phyloP scores from a whole-genome alignment of 2,113 vertebrate species.

The Apaloderma vittatum region DNA sequence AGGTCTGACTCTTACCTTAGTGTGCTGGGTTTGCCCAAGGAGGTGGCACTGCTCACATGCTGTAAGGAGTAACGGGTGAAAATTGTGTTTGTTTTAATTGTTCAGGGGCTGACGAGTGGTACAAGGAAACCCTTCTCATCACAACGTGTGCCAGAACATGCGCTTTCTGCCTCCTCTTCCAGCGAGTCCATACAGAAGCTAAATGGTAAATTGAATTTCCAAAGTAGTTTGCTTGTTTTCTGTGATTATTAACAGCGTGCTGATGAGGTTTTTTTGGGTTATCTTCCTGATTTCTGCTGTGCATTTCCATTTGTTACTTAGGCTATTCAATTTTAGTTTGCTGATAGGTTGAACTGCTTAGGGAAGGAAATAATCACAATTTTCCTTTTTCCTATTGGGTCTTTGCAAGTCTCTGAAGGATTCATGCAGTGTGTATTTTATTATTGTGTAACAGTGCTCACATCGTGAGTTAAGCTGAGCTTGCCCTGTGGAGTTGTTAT shows the following conservation, averaged over 20 bases:
- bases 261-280: neutral
- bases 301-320: neutral
- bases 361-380: neutral
- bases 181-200: neutral
- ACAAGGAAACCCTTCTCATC: neutral
- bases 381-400: neutral
- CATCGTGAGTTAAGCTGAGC: too few species aligned
- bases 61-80: neutral
- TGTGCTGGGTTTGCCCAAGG: neutral
- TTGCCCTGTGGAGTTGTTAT: neutral
- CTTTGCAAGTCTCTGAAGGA: neutral
- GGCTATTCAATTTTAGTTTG: neutral
- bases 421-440: accelerated
- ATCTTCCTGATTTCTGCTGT: neutral
- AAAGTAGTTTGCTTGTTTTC: neutral
- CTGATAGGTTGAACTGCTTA: neutral
- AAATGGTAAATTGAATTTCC: neutral
- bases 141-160: neutral
- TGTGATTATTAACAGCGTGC: neutral
- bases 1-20: neutral
- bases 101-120: neutral
- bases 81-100: too few species aligned
- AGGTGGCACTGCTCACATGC: neutral
- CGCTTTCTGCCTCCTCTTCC: neutral
- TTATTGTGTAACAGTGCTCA: accelerated